Evolutionary conservation across 2,797 vertebrate genomes (phyloP).

Genomic region (Acanthis flammea): DNA sequence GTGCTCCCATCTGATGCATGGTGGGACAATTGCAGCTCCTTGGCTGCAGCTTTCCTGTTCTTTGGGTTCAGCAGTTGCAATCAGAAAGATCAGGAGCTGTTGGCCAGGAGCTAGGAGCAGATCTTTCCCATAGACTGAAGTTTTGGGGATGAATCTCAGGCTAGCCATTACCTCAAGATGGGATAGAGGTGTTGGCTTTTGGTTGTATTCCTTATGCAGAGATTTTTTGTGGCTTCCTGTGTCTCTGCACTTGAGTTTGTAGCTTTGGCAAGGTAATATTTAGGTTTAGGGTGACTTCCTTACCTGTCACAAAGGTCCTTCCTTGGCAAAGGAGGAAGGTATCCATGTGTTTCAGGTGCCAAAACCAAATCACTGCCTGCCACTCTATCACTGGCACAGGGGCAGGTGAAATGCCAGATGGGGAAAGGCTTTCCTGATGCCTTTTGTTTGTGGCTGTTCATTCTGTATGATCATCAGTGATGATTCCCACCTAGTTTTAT

Average conservation of each 20-base stretch:
- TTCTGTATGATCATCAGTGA: neutral
- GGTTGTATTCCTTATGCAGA: neutral
- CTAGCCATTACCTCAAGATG: neutral
- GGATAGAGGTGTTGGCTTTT: neutral
- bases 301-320: neutral
- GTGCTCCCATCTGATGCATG: neutral
- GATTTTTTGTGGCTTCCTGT: neutral
- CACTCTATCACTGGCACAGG: neutral
- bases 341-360: neutral
- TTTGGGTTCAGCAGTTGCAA: neutral
- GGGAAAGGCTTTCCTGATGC: neutral
- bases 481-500: neutral
- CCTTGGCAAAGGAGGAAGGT: neutral
- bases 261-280: neutral
- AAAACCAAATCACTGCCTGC: neutral
- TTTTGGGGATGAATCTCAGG: neutral
- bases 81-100: neutral
- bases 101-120: neutral
- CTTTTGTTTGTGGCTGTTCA: neutral
- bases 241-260: neutral
- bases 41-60: neutral
- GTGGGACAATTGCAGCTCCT: neutral
- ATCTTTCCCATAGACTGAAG: neutral
- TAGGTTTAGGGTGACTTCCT: neutral
- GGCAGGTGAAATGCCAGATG: neutral